Base-by-base conservation (phyloP, 2,113 vertebrate species). In the Panurus biarmicus region DNA sequence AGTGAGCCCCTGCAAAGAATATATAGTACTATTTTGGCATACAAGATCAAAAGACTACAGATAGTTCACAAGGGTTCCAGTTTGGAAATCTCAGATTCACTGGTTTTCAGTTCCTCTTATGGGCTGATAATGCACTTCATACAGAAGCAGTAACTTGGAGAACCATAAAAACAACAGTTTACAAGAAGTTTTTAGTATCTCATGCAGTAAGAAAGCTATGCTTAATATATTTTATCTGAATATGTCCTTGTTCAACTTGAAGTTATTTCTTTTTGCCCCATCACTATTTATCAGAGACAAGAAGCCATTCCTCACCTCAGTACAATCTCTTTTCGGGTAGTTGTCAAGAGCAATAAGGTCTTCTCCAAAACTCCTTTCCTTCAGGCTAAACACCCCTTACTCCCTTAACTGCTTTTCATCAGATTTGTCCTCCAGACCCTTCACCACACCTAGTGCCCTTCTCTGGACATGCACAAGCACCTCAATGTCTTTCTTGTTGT, bases 81-180 rank as follows among this genome's bases (percentile, higher is more conserved):
- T 47, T 64, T 45, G 74, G 24, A 84, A 92, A 74, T 85, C 42
- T 90, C 57, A 66, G 33, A 87, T 85, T 77, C 77, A 94, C 56
- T 88, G 9, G 11, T 74, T 94, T 85, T 67, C 75, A 87, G 79
- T 64, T 86, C 21, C 29, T 89, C 11, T 85, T 83, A 60, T n/a
- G 36, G 29, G 20, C 26, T 60, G 35, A 87, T 86, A 86, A 85
- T 60, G 23, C 94, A 80, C 71, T 65, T 88, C 62, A 73, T 89
- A 47, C 12, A 74, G 65, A 95, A 92, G 7, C 38, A 93, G 17
- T 53, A 70, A 74, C n/a, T 73, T 85, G n/a, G 26, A 81, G 8
- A 47, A 92, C 84, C 38, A 64, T 54, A 22, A 91, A 87, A 76
- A 42, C 16, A 79, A n/a, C 5, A n/a, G 35, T 76, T 81, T 76